Evolutionary conservation across 2,888 invertebrate genomes (phyloP), one percentile per base, ranked within the genome.

Genomic region (Drosophila picticornis): DNA sequence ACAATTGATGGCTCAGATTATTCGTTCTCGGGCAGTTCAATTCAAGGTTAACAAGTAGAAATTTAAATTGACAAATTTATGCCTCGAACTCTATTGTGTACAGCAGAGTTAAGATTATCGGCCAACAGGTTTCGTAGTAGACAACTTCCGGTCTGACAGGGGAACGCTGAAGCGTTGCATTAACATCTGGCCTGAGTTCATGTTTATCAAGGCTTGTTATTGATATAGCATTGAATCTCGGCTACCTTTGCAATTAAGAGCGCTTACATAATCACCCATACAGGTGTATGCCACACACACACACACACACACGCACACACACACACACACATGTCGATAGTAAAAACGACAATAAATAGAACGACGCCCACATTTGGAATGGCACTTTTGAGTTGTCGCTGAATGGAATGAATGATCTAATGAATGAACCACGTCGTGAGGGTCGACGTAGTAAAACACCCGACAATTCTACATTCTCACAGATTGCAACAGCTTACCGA

Each of bases 331-430:
- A 32, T 29, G 38, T 34, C 48, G 29, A 64, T 56, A 40, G 29
- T 29, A n/a, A 27, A 13, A 56, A 51, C 48, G 63, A 67, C 59
- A 81, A 65, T 65, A 80, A 75, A 70, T 84, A 90, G 83, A 88
- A 88, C 85, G 68, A 71, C 90, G 81, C 84, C 84, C 90, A 85
- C 90, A 60, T 31, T 27, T 13, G 34, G 48, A 60, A 64, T 65
- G 62, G 32, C 34, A 52, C 56, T 71, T 68, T 72, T 22, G 46
- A 64, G 36, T 50, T 46, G 65, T 61, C 66, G 60, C 61, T 53
- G 71, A 81, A 72, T 80, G 82, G 60, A 72, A 56, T 3, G n/a
- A 51, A 89, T 85, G 83, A 83, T 83, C 83, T 83, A 77, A 83
- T 85, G 85, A 85, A 85, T 85, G 85, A 83, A 72, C 31, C 66